A percentile compares a stretch with the other conserved stretches of the same genome.
phyloP scores from a whole-genome alignment of 2,888 invertebrate species.

The Thymelicus lineola region DNA sequence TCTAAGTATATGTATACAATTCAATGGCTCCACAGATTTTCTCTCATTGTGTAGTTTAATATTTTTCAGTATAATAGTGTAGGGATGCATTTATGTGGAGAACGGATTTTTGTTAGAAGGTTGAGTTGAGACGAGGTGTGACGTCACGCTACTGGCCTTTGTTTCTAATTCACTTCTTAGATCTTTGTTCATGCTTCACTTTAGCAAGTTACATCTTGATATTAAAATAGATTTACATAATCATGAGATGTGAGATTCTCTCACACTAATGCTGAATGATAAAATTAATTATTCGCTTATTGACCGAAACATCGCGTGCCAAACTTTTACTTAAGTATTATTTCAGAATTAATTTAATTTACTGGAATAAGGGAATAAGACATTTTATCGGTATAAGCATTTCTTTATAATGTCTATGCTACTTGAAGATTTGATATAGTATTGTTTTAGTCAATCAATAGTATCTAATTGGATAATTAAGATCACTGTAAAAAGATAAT shows the following conservation, averaged over 20 bases:
- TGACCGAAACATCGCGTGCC: slow-evolving; percentile 18
- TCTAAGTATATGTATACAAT: too few species aligned
- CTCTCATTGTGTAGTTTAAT: too few species aligned
- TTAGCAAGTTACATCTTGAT: too few species aligned
- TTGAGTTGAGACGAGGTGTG: too few species aligned
- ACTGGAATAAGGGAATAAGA: slow-evolving; percentile 22
- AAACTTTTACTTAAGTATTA: slow-evolving; percentile 34
- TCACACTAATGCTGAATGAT: background rate
- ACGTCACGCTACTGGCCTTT: too few species aligned
- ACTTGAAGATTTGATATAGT: background rate
- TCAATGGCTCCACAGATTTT: too few species aligned
- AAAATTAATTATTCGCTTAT: slow-evolving; percentile 3
- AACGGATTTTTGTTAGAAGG: too few species aligned
- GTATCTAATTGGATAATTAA: too few species aligned
- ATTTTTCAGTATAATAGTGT: too few species aligned
- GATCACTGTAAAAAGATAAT: slow-evolving; percentile 6
- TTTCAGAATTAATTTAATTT: slow-evolving; percentile 22
- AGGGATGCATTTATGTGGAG: too few species aligned
- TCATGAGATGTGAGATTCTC: background rate
- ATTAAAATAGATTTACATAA: background rate
- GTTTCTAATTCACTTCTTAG: too few species aligned
- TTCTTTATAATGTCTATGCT: slow-evolving; percentile 1
- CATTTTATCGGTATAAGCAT: slow-evolving; percentile 33
- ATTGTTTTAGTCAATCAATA: background rate
- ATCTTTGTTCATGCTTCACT: too few species aligned